A percentile compares a stretch with the other conserved stretches of the same genome.
Conservation (phyloP, 2,113 vertebrate genomes). For the Cyanoliseus patagonus region DNA sequence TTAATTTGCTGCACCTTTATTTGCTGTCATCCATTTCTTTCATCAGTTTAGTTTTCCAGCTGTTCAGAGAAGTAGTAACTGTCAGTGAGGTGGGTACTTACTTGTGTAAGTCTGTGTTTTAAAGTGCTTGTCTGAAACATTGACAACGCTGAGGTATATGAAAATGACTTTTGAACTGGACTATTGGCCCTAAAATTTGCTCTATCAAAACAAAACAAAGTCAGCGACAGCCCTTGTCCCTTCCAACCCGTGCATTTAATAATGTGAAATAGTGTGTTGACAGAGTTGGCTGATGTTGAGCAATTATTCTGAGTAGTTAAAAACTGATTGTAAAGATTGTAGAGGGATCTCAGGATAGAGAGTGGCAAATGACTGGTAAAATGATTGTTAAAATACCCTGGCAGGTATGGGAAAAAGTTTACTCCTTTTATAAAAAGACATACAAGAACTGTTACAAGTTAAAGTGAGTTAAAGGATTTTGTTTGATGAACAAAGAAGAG, state of each 20-base stretch:
- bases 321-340: not conserved
- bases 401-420: not conserved
- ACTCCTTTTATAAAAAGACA: not conserved
- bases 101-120: not conserved
- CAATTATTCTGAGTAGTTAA: not conserved
- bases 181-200: not conserved
- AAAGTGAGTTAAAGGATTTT: not conserved
- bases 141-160: not conserved
- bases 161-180: not conserved
- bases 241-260: not conserved
- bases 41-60: conserved; percentile 12
- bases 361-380: not conserved
- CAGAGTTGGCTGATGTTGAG: not conserved
- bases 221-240: not conserved
- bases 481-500: not conserved
- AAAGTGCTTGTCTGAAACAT: not conserved
- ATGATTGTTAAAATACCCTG: not conserved
- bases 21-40: not conserved
- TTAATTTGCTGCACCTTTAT: not conserved
- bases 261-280: not conserved
- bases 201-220: not conserved
- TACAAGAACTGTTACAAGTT: not conserved
- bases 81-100: not conserved
- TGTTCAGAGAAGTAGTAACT: not conserved
- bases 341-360: not conserved